These are phyloP conservation scores for Syngnathoides biaculeatus DNA, from an alignment of 2,113 vertebrate species.

Conservation along the genomic window DNA sequence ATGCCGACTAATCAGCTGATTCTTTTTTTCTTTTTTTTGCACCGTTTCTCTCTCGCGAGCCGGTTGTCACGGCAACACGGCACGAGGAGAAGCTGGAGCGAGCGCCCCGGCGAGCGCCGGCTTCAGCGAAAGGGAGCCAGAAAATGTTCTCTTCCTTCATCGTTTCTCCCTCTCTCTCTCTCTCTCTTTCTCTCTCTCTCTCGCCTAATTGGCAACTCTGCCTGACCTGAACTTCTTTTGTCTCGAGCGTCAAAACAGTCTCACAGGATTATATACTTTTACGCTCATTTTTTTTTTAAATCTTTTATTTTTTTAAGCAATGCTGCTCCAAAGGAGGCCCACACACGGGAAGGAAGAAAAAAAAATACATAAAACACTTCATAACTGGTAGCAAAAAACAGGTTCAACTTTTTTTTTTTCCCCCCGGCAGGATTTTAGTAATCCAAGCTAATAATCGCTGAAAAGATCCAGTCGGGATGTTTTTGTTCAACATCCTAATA, in stretches of 20 bases:
- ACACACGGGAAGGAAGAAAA: not conserved
- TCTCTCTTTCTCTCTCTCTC: not conserved
- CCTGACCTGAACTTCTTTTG: constrained; percentile 12
- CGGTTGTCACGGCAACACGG: constrained; percentile 97
- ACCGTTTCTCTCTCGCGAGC: constrained; percentile 59
- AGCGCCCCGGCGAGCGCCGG: constrained; percentile 73
- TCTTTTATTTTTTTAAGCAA: not conserved
- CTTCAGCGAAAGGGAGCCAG: constrained; percentile 90
- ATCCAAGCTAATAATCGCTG: not conserved
- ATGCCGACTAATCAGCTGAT: constrained; percentile 99
- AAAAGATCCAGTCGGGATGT: not conserved
- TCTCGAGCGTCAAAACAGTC: constrained; percentile 5
- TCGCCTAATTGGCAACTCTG: constrained; percentile 11
- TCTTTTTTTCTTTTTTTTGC: constrained; percentile 51
- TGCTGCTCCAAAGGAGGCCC: not conserved
- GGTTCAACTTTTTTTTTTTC: not conserved
- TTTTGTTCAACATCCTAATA: not conserved
- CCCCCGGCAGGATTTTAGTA: not conserved
- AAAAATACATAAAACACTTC: not conserved
- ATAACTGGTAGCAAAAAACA: not conserved
- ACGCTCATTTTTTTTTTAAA: not conserved
- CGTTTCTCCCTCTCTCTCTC: constrained; percentile 63
- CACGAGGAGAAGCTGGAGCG: constrained; percentile 80
- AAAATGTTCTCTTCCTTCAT: constrained; percentile 54
- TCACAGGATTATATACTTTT: not conserved